Base-by-base conservation (phyloP, 2,888 invertebrate species). In the Nephrotoma guestfalica region DNA sequence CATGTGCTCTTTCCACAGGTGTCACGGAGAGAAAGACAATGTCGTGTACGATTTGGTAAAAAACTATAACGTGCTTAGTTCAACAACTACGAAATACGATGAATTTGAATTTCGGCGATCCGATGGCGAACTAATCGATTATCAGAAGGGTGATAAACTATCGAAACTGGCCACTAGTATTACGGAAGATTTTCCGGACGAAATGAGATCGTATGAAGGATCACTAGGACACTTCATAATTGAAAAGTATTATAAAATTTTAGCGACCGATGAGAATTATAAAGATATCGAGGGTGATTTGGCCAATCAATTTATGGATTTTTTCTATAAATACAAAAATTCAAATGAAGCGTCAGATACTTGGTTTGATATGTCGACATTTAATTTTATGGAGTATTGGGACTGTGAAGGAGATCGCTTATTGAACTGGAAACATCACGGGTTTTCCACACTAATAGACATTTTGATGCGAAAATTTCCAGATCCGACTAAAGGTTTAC, bases 361-460 rank as follows among this genome's bases (percentile, higher is more conserved):
- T 90, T 92, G 96, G 94, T 92, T 93, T 91, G 92, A 94, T 83
- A 93, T 96, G 85, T 96, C 96, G 0, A 92, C 95, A 0, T 91
- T 91, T 87, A 94, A 94, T 0, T 91, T 94, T 57, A 90, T 92
- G 0, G 93, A 95, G 88, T 95, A 94, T 89, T 92, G 94, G 93
- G 91, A 92, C 0, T 96, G 96, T 89, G 94, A 94, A 7, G 97
- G 97, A 0, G 94, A 96, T 89, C 91, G 92, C 15, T 90, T 94
- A 88, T 91, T 95, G 4, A 94, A 95, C 89, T 97, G 96, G 97
- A 95, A 95, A 88, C 93, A 94, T 86, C 93, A 92, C 87, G 96
- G 96, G 1, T 97, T 93, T 89, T 93, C 92, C 88, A 94, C 92
- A 1, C 91, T 97, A 87, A 91, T 97, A 86, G 93, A 95, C 88